phyloP scores from a whole-genome alignment of 2,797 vertebrate genomes.

The Megaceryle alcyon region DNA sequence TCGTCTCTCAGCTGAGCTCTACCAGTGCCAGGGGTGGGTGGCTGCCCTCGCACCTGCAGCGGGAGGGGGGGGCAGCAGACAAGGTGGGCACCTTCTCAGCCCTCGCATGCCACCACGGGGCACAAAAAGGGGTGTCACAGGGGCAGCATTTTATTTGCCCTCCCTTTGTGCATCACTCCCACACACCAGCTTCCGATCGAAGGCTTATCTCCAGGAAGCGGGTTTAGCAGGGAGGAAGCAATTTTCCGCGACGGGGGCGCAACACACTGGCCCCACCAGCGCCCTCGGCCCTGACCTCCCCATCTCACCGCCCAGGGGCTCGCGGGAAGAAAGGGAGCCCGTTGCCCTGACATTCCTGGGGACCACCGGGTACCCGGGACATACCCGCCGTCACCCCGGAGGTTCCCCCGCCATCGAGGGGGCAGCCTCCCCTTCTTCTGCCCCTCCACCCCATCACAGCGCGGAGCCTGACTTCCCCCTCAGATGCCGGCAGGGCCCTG shows the following conservation, averaged over 20 bases:
- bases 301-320: background rate
- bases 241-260: constrained; percentile 12
- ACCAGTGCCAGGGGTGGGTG: background rate
- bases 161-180: background rate
- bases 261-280: background rate
- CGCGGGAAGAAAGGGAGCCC: background rate
- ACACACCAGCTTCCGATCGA: background rate
- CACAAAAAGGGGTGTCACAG: background rate
- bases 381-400: background rate
- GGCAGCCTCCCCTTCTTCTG: background rate
- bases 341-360: background rate
- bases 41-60: background rate
- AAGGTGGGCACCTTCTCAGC: background rate
- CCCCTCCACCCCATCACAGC: background rate
- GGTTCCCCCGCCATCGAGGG: too few species aligned
- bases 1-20: background rate
- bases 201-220: constrained; percentile 27
- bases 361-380: background rate
- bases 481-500: background rate
- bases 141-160: background rate
- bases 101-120: background rate
- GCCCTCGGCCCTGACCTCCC: background rate
- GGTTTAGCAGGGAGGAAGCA: background rate
- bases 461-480: background rate
- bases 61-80: background rate